Evolutionary conservation across 2,888 invertebrate species (phyloP).

Genomic region (Hemithea aestivaria): DNA sequence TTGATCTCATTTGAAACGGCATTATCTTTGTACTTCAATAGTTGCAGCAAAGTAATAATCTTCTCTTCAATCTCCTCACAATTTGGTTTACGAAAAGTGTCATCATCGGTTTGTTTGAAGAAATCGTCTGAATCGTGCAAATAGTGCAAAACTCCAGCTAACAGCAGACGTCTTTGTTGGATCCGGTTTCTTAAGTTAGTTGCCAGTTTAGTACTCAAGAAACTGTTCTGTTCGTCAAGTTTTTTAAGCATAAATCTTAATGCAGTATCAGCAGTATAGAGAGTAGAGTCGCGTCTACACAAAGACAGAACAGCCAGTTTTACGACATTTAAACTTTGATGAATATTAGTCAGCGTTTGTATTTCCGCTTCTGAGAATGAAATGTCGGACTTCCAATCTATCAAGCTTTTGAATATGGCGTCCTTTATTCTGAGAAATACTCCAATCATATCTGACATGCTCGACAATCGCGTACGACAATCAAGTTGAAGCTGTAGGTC

Average conservation of each 20-base stretch:
- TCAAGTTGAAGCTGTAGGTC: not conserved
- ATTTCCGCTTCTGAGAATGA: not conserved
- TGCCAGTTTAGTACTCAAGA: not conserved
- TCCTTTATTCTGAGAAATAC: not conserved
- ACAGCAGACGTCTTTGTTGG: not conserved
- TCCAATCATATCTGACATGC: not conserved
- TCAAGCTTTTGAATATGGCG: not conserved
- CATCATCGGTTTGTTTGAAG: not conserved
- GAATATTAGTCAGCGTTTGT: not conserved
- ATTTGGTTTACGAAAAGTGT: not conserved
- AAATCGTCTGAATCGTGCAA: not conserved
- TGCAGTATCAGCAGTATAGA: not conserved
- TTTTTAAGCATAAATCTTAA: not conserved
- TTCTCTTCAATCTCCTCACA: not conserved
- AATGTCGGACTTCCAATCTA: not conserved
- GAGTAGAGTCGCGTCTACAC: not conserved
- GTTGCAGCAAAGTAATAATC: not conserved
- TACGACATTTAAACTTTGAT: not conserved
- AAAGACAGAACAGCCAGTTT: not conserved
- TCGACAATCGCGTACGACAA: not conserved
- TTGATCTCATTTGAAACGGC: not conserved
- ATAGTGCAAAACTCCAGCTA: not conserved
- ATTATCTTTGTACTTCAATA: not conserved
- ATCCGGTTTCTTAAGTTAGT: not conserved
- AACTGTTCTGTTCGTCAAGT: conserved; percentile 1